Evolutionary conservation across 2,113 vertebrate genomes (phyloP).

Genomic region (Neotragus moschatus): DNA sequence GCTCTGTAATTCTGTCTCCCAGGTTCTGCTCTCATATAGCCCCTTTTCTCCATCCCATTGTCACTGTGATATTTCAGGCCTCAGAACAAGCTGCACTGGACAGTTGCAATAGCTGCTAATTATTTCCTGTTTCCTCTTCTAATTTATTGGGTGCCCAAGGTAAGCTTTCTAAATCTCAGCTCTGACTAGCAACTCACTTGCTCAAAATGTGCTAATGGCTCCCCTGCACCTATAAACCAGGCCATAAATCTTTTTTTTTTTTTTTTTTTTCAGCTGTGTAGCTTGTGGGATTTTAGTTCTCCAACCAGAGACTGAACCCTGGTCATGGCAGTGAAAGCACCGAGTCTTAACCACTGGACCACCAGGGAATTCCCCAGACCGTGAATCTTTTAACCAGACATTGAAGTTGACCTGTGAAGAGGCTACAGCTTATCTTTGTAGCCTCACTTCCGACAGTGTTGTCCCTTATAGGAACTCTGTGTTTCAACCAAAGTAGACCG

Average conservation of each 20-base stretch:
- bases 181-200: not conserved
- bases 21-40: not conserved
- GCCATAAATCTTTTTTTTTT: not conserved
- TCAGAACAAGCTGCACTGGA: conserved; percentile 19
- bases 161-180: conserved; percentile 39
- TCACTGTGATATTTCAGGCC: not conserved
- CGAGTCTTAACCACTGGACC: not conserved
- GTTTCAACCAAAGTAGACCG: not conserved
- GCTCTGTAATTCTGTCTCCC: not conserved
- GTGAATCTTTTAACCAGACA: not conserved
- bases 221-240: not conserved
- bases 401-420: not conserved
- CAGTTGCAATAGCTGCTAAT: conserved; percentile 1
- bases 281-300: not conserved
- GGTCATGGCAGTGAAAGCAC: not conserved
- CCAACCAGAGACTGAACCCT: not conserved
- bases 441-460: not conserved
- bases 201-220: not conserved
- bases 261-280: not conserved
- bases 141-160: conserved; percentile 1
- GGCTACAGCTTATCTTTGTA: not conserved
- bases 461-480: not conserved
- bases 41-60: not conserved
- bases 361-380: not conserved
- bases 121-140: conserved; percentile 35